Conservation (phyloP, 2,797 vertebrate species). For the Spondyliosoma cantharus region DNA sequence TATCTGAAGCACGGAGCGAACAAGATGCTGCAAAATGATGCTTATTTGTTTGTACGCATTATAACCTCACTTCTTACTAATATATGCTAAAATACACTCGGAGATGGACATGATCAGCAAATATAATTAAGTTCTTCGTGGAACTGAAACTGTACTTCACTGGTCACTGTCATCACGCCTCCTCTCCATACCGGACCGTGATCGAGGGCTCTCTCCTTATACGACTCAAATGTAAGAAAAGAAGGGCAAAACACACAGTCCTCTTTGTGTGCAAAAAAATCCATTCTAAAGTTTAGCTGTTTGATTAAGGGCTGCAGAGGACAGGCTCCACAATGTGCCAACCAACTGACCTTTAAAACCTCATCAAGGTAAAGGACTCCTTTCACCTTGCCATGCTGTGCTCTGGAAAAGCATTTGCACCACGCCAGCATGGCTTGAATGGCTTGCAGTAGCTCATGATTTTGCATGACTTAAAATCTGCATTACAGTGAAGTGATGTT, state of each 20-base stretch:
- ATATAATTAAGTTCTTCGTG: not conserved
- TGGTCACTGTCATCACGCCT: not conserved
- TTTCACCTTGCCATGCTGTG: not conserved
- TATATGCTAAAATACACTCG: not conserved
- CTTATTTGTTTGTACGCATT: not conserved
- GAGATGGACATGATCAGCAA: not conserved
- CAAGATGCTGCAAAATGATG: not conserved
- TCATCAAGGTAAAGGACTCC: not conserved
- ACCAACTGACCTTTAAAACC: slow-evolving; percentile 11
- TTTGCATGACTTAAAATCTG: not conserved
- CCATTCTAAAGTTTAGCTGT: slow-evolving; percentile 7
- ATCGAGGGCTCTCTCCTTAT: not conserved
- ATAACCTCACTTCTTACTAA: not conserved
- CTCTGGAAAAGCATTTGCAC: slow-evolving; percentile 4
- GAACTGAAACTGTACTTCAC: too few relatives aligned
- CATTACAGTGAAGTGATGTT: not conserved
- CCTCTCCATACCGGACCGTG: not conserved
- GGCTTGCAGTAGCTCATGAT: not conserved
- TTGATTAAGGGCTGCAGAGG: slow-evolving; percentile 3
- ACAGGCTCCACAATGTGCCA: not conserved
- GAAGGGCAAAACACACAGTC: not conserved
- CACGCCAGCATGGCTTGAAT: not conserved
- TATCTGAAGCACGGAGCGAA: not conserved
- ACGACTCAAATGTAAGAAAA: not conserved
- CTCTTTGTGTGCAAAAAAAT: not conserved